Conservation (phyloP, 2,797 vertebrate genomes). For the Alauda arvensis region DNA sequence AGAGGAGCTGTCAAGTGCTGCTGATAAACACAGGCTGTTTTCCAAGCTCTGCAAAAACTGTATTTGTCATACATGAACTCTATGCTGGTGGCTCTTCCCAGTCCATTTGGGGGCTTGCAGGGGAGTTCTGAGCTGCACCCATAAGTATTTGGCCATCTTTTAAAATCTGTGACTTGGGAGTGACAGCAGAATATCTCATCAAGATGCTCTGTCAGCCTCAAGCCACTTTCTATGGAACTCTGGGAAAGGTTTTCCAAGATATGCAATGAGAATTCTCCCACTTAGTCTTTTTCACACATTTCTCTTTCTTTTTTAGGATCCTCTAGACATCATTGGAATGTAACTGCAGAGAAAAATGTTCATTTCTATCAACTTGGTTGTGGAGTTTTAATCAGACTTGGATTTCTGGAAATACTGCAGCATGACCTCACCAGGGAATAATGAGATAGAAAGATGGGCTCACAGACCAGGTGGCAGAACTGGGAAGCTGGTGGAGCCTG, state of each 20-base stretch:
- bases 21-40: neutral
- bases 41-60: neutral
- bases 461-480: neutral
- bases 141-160: neutral
- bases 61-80: neutral
- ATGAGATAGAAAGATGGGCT: constrained; percentile 26
- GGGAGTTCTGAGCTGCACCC: neutral
- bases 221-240: neutral
- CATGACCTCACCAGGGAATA: constrained; percentile 49
- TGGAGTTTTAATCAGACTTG: neutral
- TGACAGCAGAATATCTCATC: neutral
- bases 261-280: neutral
- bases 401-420: neutral
- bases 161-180: neutral
- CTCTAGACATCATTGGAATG: neutral
- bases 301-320: constrained; percentile 5
- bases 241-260: neutral
- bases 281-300: neutral
- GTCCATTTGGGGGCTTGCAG: neutral
- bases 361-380: neutral
- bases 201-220: neutral
- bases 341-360: neutral
- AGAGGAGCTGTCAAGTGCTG: neutral
- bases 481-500: constrained; percentile 1
- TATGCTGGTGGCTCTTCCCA: neutral